Base-by-base conservation (phyloP, 2,888 invertebrate genomes). In the Aphelenchoides bicaudatus region DNA sequence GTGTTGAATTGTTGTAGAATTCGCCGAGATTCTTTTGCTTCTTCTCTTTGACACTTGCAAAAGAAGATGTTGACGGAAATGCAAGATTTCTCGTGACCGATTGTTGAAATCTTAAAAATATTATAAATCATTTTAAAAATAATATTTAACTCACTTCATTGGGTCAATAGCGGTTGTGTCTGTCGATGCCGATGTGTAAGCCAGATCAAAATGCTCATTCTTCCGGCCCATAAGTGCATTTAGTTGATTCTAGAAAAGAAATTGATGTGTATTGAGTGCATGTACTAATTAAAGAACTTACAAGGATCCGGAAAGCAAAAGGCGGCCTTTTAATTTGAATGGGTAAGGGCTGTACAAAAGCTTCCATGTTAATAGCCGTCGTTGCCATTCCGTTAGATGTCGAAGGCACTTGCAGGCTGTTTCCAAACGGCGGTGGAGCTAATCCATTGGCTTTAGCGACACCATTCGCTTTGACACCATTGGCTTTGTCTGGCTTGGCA, bases 1-100 rank as follows among this genome's bases (percentile, higher is more conserved):
- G 58, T 1, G 73, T 73, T n/a, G 72, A 67, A 56, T 72, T 73
- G 56, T 73, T 73, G 62, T 73, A 73, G 57, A 73, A 73, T 25
- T 73, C 73, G 38, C 67, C 61, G 23, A 71, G 62, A 8, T 69
- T 67, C 51, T 65, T 68, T 43, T 62, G 59, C 29, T 62, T 62
- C 57, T 70, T 68, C 31, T 66, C 64, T 23, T 60, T 62, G 16
- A 56, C 54, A 38, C 53, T 58, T n/a, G 63, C 56, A 21, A 62
- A 30, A 29, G 62, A 59, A 0, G 56, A 57, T 5, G 56, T 59
- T 0, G 59, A 37, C 6, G 60, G 43, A 31, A 73, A 73, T 8
- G 73, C 73, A 28, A 73, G 50, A 65, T 72, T 73, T 8, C 60
- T 61, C 16, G 60, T 60, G 3, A 62, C 53, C n/a, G 60, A 60